Evolutionary conservation across 2,113 vertebrate species (phyloP).

Genomic region (Empidonax traillii): DNA sequence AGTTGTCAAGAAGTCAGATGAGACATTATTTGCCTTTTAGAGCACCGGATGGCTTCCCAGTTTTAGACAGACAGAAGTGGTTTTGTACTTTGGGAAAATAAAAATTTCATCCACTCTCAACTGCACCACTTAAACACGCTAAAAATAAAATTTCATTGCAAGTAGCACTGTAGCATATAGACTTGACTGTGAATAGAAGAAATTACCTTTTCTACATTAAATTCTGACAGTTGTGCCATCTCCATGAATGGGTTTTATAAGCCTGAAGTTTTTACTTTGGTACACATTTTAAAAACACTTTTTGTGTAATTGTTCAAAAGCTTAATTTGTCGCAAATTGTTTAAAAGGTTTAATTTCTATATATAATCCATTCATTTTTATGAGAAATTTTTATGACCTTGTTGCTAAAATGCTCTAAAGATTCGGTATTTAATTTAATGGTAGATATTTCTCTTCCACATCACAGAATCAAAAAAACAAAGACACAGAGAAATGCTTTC

Average conservation of each 20-base stretch:
- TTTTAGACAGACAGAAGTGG: neutral
- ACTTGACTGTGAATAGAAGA: slow-evolving; percentile 23
- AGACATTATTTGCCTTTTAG: neutral
- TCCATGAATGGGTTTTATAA: neutral
- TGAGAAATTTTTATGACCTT: neutral
- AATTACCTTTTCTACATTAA: neutral
- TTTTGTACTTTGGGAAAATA: neutral
- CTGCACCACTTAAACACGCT: neutral
- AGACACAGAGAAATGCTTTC: neutral
- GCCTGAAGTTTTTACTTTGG: neutral
- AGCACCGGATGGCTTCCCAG: neutral
- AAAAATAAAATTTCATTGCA: slow-evolving; percentile 43
- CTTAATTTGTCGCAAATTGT: neutral
- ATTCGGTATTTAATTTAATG: neutral
- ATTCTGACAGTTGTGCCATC: neutral
- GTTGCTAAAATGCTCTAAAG: neutral
- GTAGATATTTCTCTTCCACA: neutral
- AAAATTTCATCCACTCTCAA: neutral
- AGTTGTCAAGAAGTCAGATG: slow-evolving; percentile 40
- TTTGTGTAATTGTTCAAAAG: neutral
- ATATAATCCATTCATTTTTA: neutral
- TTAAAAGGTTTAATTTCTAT: neutral
- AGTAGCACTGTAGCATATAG: neutral
- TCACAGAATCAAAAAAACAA: neutral
- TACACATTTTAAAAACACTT: neutral